A percentile compares a stretch with the other conserved stretches of the same genome.
These are phyloP conservation scores for Sinocyclocheilus anshuiensis DNA, from an alignment of 2,113 vertebrate species.

Conservation along the genomic window DNA sequence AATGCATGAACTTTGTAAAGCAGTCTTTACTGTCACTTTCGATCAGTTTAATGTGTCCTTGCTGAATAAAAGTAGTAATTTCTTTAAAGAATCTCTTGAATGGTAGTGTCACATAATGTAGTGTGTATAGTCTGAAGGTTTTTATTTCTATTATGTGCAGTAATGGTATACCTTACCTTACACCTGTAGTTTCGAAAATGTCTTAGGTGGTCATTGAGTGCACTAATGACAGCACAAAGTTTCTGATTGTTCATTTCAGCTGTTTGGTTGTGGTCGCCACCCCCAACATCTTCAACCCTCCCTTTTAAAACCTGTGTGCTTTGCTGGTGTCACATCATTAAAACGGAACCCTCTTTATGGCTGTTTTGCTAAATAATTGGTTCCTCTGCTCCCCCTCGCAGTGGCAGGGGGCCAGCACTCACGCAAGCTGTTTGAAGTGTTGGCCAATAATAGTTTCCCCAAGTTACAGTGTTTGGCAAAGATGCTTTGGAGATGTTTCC, in stretches of 20 bases:
- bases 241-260: background rate
- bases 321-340: conserved; percentile 59
- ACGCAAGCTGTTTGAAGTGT: conserved; percentile 57
- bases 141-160: background rate
- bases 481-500: conserved; percentile 38
- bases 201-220: background rate
- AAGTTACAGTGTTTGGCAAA: conserved; percentile 59
- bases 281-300: background rate
- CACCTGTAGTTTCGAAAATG: background rate
- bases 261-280: background rate
- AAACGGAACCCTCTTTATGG: conserved; percentile 52
- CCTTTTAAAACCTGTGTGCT: conserved; percentile 47
- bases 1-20: background rate
- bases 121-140: background rate
- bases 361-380: conserved; percentile 65
- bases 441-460: conserved; percentile 55
- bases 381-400: conserved; percentile 53
- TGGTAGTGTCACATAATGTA: too few species aligned
- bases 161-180: background rate
- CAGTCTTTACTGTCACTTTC: background rate
- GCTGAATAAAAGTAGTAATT: too few species aligned
- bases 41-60: too few species aligned
- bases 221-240: background rate
- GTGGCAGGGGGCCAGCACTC: conserved; percentile 55
- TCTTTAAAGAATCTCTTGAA: too few species aligned